Percentiles rank a stretch among this genome's conserved stretches.
Conservation (phyloP, 2,113 vertebrate species). For the Xenopus borealis region DNA sequence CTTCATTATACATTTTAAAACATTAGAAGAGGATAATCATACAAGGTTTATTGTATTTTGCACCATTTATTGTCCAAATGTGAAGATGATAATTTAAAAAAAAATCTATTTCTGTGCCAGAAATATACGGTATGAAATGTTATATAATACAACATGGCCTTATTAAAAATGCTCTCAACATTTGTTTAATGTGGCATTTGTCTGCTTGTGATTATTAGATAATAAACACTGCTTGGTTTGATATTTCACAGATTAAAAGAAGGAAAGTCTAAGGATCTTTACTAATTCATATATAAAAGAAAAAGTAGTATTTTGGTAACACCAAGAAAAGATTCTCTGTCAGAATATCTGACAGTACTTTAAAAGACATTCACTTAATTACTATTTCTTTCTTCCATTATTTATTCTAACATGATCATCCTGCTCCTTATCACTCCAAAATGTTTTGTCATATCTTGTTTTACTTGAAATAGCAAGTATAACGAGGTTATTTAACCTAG, state of each 20-base stretch:
- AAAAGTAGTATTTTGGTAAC: too few relatives aligned
- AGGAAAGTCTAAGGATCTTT: constrained; percentile 4
- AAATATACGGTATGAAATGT: too few relatives aligned
- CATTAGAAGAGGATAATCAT: too few relatives aligned
- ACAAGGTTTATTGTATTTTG: background rate
- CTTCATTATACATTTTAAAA: background rate
- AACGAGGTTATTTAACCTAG: background rate
- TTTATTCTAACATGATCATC: background rate
- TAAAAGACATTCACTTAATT: constrained; percentile 9
- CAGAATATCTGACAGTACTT: constrained; percentile 15
- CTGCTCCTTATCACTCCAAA: background rate
- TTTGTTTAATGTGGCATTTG: constrained; percentile 35
- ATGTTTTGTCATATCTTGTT: background rate
- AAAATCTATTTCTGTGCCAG: background rate
- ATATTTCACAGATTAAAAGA: constrained; percentile 25
- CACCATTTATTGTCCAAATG: background rate
- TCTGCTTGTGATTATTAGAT: constrained; percentile 28
- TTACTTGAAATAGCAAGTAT: background rate
- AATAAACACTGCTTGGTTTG: constrained; percentile 13
- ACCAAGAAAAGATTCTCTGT: constrained; percentile 1
- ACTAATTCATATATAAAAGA: constrained; percentile 33
- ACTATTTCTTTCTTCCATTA: background rate
- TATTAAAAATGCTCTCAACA: constrained; percentile 9
- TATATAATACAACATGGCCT: constrained; percentile 2
- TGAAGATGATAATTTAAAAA: background rate